phyloP scores from a whole-genome alignment of 2,797 vertebrate genomes.

The Odontamblyopus lacepedii region DNA sequence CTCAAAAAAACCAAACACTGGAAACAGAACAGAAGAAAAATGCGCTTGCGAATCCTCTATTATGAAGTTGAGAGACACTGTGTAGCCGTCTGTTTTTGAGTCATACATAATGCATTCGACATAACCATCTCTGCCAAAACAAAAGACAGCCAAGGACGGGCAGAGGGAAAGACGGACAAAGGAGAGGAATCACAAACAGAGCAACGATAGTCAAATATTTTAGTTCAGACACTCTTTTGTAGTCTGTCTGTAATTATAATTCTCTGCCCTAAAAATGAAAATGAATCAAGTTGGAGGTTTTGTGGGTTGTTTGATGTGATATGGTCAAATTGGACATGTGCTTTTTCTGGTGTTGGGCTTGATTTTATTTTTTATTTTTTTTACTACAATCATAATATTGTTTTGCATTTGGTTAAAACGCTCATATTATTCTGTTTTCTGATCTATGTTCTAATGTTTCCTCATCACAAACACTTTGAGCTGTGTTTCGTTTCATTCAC shows the following conservation, averaged over 20 bases:
- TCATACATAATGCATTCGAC: conserved; percentile 45
- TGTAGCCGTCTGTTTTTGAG: conserved; percentile 20
- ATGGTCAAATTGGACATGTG: neutral
- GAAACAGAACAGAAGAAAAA: conserved; percentile 15
- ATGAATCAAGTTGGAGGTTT: neutral
- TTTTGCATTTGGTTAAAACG: neutral
- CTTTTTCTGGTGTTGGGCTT: neutral
- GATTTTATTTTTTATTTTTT: too few relatives aligned
- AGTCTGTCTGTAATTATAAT: too few relatives aligned
- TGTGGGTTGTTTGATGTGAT: neutral
- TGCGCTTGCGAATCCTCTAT: conserved; percentile 7
- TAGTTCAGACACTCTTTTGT: neutral
- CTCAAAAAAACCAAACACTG: conserved; percentile 14
- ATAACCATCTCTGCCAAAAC: conserved; percentile 26
- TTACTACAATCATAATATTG: neutral
- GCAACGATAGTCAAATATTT: neutral
- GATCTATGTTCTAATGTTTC: too few relatives aligned
- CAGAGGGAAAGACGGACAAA: conserved; percentile 13
- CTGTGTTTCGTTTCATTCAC: too few relatives aligned
- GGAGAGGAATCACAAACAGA: conserved; percentile 6
- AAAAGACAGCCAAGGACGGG: conserved; percentile 20
- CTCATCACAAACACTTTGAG: too few relatives aligned
- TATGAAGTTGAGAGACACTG: conserved; percentile 16
- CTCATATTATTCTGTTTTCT: too few relatives aligned
- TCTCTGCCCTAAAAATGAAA: neutral